phyloP scores from a whole-genome alignment of 2,113 vertebrate genomes.

The Trematocara nigrifrons region DNA sequence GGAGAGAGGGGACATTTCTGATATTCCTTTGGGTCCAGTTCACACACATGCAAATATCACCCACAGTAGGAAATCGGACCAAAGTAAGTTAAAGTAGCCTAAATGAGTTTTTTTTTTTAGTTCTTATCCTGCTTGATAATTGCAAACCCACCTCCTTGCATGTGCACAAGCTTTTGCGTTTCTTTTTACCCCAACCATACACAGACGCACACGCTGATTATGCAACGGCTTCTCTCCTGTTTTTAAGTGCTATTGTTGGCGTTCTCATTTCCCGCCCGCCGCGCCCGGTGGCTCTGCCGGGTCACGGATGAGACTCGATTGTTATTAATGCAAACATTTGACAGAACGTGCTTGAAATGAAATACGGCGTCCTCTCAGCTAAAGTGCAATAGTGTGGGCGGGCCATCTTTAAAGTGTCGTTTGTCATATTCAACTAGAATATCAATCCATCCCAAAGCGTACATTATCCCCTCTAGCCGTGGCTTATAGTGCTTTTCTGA shows the following conservation, averaged over 20 bases:
- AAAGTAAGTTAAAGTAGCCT: slow-evolving; percentile 10
- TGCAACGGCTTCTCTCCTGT: slow-evolving; percentile 18
- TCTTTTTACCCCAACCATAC: not conserved
- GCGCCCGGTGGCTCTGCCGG: not conserved
- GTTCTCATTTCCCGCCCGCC: slow-evolving; percentile 2
- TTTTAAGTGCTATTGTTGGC: slow-evolving; percentile 35
- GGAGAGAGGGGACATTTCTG: not conserved
- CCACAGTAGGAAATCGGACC: not conserved
- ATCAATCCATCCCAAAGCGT: slow-evolving; percentile 42
- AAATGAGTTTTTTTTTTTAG: not conserved
- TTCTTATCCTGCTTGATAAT: slow-evolving; percentile 27
- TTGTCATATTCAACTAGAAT: slow-evolving; percentile 59
- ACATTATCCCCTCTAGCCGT: not conserved
- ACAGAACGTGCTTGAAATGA: slow-evolving; percentile 41
- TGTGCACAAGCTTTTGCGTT: not conserved
- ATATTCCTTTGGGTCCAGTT: not conserved
- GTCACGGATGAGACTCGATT: slow-evolving; percentile 35
- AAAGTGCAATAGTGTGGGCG: slow-evolving; percentile 56
- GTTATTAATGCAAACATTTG: slow-evolving; percentile 58
- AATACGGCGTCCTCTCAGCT: slow-evolving; percentile 31
- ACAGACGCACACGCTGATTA: slow-evolving; percentile 2
- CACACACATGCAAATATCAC: not conserved
- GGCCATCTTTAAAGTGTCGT: slow-evolving; percentile 45
- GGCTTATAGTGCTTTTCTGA: slow-evolving; percentile 41
- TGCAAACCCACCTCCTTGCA: not conserved